Percentiles rank a stretch among this genome's conserved stretches.
phyloP scores from a whole-genome alignment of 2,797 vertebrate species.

The Hypotaenidia philippensis region DNA sequence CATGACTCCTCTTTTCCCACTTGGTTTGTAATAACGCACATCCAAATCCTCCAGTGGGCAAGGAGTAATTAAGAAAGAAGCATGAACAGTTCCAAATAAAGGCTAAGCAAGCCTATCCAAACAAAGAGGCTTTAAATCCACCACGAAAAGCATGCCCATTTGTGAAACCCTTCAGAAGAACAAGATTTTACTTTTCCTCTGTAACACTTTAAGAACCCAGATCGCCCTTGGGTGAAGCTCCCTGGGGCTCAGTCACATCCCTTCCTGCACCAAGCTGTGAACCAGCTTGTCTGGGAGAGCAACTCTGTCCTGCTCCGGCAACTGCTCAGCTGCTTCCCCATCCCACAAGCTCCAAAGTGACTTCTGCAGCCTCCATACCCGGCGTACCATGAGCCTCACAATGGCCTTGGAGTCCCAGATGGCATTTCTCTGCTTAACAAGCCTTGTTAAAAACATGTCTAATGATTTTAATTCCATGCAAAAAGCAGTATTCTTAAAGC shows the following conservation, averaged over 20 bases:
- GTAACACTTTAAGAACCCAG: not conserved
- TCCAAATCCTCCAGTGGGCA: not conserved
- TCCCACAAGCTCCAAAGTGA: rapidly evolving
- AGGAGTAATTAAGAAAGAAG: not conserved
- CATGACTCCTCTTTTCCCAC: not conserved
- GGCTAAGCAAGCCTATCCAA: not conserved
- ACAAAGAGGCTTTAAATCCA: rapidly evolving
- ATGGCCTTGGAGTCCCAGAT: not conserved
- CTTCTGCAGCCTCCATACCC: not conserved
- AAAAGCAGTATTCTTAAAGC: not conserved
- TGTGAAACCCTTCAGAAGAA: rapidly evolving
- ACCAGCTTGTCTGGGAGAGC: rapidly evolving
- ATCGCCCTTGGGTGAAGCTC: rapidly evolving
- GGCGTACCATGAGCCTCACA: not conserved
- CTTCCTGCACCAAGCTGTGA: rapidly evolving
- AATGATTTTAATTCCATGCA: not conserved
- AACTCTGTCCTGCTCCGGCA: rapidly evolving
- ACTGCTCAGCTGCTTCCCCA: not conserved
- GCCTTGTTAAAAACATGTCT: not conserved
- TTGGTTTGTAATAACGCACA: not conserved
- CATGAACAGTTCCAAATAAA: not conserved
- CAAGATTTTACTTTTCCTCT: rapidly evolving
- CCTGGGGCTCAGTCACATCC: not conserved
- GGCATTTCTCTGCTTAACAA: not conserved
- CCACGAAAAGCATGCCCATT: rapidly evolving